phyloP scores from a whole-genome alignment of 92 coral and sea anemone species.

The Desmophyllum pertusum region DNA sequence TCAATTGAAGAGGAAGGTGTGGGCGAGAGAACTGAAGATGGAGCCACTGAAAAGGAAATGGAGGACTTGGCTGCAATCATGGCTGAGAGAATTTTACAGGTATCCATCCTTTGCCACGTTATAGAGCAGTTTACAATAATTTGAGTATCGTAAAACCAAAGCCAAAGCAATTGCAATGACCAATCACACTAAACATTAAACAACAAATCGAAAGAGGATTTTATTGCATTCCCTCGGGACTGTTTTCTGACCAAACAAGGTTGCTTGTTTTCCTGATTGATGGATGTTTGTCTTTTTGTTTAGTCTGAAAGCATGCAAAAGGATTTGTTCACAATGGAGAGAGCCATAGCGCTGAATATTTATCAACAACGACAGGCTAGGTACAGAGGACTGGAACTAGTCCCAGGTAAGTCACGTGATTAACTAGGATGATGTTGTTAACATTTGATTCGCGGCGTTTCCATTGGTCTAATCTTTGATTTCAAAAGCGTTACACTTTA shows the following conservation, averaged over 20 bases:
- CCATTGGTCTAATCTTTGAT: no score
- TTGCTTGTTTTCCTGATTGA: not conserved
- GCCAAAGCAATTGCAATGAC: no score
- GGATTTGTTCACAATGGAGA: slow-evolving; percentile 91
- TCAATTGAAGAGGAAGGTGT: slow-evolving; percentile 73
- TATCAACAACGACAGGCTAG: slow-evolving; percentile 93
- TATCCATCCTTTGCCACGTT: no score
- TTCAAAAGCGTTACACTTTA: no score
- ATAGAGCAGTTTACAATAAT: no score
- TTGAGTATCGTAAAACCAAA: no score
- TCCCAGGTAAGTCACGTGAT: slow-evolving; percentile 70
- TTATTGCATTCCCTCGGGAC: no score
- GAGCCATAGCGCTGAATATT: slow-evolving; percentile 85
- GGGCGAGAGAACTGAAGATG: slow-evolving; percentile 62
- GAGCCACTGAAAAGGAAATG: slow-evolving; percentile 52
- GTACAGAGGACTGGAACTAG: slow-evolving; percentile 88
- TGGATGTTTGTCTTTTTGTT: not conserved
- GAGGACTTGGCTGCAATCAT: slow-evolving; percentile 70
- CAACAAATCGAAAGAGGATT: no score
- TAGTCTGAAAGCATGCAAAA: slow-evolving; percentile 91
- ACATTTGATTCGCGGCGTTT: no score
- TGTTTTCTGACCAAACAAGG: not conserved
- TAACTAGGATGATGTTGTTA: no score
- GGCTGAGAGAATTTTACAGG: slow-evolving; percentile 80
- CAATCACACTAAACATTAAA: no score